Evolutionary conservation across 2,888 invertebrate genomes (phyloP).

Genomic region (Megamerina dolium): DNA sequence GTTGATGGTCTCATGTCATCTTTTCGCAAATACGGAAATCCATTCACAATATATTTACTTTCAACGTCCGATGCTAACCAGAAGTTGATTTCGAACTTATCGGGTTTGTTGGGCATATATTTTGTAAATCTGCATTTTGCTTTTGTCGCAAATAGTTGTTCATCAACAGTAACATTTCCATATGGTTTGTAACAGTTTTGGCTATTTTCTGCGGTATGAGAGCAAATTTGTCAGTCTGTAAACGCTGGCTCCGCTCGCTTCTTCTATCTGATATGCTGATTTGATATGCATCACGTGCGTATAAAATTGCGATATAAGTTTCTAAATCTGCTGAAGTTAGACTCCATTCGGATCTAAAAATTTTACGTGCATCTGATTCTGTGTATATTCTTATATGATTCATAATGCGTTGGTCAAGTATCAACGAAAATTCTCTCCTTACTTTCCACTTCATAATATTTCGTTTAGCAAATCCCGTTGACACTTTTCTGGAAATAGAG

Average conservation of each 20-base stretch:
- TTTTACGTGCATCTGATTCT: slow-evolving; percentile 19
- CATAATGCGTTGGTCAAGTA: slow-evolving; percentile 18
- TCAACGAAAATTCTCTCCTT: slow-evolving; percentile 19
- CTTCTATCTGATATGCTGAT: no score
- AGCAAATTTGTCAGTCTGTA: slow-evolving; percentile 10
- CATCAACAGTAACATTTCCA: slow-evolving; percentile 17
- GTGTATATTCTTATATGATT: slow-evolving; percentile 20
- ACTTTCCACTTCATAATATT: slow-evolving; percentile 19
- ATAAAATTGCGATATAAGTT: slow-evolving; percentile 10
- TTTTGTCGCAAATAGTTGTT: slow-evolving; percentile 30
- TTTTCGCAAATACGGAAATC: slow-evolving; percentile 21
- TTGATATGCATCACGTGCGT: slow-evolving; percentile 14
- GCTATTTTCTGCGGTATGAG: slow-evolving; percentile 1
- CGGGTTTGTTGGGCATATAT: no score
- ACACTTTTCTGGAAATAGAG: no score
- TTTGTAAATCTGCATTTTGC: slow-evolving; percentile 24
- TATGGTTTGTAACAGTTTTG: slow-evolving; percentile 3
- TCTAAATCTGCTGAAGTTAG: slow-evolving; percentile 4
- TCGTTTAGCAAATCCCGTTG: slow-evolving; percentile 19
- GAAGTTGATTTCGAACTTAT: no score
- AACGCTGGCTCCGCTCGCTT: slow-evolving; percentile 9
- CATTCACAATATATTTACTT: slow-evolving; percentile 27
- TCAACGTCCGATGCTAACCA: slow-evolving; percentile 28
- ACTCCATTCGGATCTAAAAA: no score
- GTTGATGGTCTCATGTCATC: slow-evolving; percentile 6